Evolutionary conservation across 2,113 vertebrate species (phyloP).

Genomic region (Oreochromis spilurus): DNA sequence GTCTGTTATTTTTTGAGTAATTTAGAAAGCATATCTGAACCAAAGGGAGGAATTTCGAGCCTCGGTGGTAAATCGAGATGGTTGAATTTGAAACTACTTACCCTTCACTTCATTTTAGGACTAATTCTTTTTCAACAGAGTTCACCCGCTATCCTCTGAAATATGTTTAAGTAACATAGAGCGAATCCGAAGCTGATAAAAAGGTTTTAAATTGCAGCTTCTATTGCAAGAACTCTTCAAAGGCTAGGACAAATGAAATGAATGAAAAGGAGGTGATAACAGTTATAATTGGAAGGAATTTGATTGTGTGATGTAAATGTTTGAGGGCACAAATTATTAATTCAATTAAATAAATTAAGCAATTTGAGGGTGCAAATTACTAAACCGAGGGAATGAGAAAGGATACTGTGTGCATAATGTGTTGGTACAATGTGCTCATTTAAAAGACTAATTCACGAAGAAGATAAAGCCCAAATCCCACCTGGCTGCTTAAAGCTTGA

Average conservation of each 20-base stretch:
- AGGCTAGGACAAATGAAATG: neutral
- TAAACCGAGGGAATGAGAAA: neutral
- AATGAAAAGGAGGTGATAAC: neutral
- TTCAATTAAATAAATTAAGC: neutral
- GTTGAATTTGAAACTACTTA: neutral
- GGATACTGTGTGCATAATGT: neutral
- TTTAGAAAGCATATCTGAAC: conserved; percentile 12
- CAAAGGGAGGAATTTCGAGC: neutral
- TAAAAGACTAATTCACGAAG: neutral
- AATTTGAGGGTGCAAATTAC: neutral
- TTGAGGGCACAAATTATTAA: neutral
- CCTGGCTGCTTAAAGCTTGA: neutral
- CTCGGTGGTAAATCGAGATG: neutral
- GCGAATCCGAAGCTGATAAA: neutral
- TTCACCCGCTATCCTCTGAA: neutral
- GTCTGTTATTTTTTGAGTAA: conserved; percentile 19
- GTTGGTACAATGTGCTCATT: neutral
- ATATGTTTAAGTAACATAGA: neutral
- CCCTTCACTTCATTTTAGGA: neutral
- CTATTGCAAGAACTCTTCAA: neutral
- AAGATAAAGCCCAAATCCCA: neutral
- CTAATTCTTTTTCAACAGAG: neutral
- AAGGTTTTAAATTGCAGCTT: neutral
- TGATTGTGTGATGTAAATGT: neutral
- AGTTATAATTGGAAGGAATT: neutral